phyloP scores from a whole-genome alignment of 2,797 vertebrate genomes.

The Darevskia nairensis region DNA sequence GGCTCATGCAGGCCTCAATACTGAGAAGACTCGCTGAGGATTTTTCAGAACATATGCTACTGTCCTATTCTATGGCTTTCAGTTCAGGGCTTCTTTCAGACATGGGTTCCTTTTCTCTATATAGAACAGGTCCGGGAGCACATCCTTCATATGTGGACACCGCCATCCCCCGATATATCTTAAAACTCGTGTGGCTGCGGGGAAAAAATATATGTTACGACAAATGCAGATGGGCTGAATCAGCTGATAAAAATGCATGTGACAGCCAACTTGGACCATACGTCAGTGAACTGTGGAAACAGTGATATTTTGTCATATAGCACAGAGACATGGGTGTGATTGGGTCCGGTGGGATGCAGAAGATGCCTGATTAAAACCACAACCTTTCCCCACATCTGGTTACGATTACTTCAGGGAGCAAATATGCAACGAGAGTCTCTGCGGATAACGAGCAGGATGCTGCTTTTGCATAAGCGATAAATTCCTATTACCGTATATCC shows the following conservation, averaged over 20 bases:
- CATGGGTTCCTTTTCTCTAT: too few relatives aligned
- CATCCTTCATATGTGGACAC: background rate
- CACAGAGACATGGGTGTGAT: background rate
- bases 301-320: slow-evolving; percentile 30
- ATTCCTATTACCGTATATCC: slow-evolving; percentile 46
- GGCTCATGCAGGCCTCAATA: too few relatives aligned
- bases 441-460: slow-evolving; percentile 63
- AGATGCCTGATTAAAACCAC: slow-evolving; percentile 53
- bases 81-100: background rate
- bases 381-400: slow-evolving; percentile 71
- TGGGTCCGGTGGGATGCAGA: slow-evolving; percentile 46
- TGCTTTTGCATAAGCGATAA: slow-evolving; percentile 59
- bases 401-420: slow-evolving; percentile 67
- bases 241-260: slow-evolving; percentile 13
- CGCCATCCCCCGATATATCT: background rate
- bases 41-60: background rate
- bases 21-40: background rate
- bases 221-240: slow-evolving; percentile 18
- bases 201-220: background rate
- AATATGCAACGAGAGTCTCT: slow-evolving; percentile 63
- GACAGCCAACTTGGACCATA: slow-evolving; percentile 31
- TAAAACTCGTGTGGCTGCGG: slow-evolving; percentile 32
- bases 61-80: background rate
- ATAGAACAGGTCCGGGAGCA: background rate
- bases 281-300: background rate